Base-by-base conservation (phyloP, 2,113 vertebrate genomes). In the Prietella phreatophila region DNA sequence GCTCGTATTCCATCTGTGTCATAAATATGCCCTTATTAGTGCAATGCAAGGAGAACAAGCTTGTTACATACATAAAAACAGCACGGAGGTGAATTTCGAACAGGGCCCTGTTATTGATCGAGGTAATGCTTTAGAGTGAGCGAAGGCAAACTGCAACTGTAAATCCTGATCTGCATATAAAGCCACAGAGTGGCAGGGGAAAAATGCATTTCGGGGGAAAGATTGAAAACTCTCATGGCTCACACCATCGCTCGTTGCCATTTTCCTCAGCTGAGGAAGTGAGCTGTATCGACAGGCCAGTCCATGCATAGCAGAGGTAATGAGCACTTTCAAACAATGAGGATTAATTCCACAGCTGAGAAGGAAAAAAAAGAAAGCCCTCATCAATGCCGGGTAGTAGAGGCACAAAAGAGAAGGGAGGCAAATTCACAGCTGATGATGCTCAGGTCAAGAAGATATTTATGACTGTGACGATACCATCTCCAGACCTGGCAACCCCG, bases 401-500 rank as follows among this genome's bases (percentile, higher is more conserved):
- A 82, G 65, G 42, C 79, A 89, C 84, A 86, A 85, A 87, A 86
- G 50, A 19, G 86, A 86, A 76, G 17, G 5, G 60, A 17, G 67
- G 82, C 27, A 79, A 88, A 87, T 88, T 89, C 83, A 86, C 85
- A 84, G 79, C 76, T 63, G 50, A 83, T 69, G 63, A 85, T 60
- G 88, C 47, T 25, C 61, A 50, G 65, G 84, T 89, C 80, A 86
- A 78, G 86, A 76, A 88, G 82, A 83, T 92, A 87, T 91, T 90
- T 88, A 90, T 58, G 56, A 87, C 78, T 42, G 63, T 87, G 50
- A 53, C 71, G 19, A 60, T 36, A 60, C 19, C 79, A 58, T 60
- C 79, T 58, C 30, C 30, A 82, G 79, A 82, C 17, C 79, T 58
- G 78, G 78, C 78, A 82, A 81, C 30, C n/a, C 30, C 3, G 10